Percentiles rank a stretch among this genome's conserved stretches.
phyloP scores from a whole-genome alignment of 30 jellyfish, hydroid and myxozoan species.

The Clytia hemisphaerica region DNA sequence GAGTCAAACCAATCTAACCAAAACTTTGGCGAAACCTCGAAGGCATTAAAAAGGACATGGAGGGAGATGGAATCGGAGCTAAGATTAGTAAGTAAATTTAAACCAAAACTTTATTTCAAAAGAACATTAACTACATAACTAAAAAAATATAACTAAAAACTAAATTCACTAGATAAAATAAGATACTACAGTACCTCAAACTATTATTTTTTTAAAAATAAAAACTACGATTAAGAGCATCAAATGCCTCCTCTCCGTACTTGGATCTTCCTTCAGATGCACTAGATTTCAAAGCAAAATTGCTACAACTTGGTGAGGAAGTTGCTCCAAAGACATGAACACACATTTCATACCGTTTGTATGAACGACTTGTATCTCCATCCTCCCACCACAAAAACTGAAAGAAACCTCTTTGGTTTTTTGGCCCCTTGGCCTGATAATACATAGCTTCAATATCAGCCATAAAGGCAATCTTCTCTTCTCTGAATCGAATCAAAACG shows the following conservation, averaged over 20 bases:
- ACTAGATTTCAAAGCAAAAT: slow-evolving; percentile 18
- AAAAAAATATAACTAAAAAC: no score
- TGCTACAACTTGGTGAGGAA: slow-evolving; percentile 25
- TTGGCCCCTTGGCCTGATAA: slow-evolving; percentile 25
- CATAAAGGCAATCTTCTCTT: slow-evolving; percentile 17
- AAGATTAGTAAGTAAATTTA: no score
- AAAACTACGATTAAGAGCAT: no score
- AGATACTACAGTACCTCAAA: no score
- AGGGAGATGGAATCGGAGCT: no score
- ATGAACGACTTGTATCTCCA: slow-evolving; percentile 15
- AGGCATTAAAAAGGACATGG: no score
- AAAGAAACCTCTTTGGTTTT: slow-evolving; percentile 22
- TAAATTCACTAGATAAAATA: no score
- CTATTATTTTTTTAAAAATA: no score
- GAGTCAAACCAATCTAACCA: no score
- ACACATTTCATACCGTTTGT: slow-evolving; percentile 17
- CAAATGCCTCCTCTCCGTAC: slow-evolving; percentile 34
- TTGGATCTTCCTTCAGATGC: slow-evolving; percentile 22
- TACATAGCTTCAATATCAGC: slow-evolving; percentile 42
- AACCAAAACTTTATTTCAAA: no score
- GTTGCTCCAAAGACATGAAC: slow-evolving; percentile 45
- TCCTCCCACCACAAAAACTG: slow-evolving; percentile 47
- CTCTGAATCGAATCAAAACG: slow-evolving; percentile 29
- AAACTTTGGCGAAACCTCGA: no score
- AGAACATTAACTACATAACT: no score